Evolutionary conservation across 2,888 invertebrate species (phyloP).

Genomic region (Drosophila imparisetae): DNA sequence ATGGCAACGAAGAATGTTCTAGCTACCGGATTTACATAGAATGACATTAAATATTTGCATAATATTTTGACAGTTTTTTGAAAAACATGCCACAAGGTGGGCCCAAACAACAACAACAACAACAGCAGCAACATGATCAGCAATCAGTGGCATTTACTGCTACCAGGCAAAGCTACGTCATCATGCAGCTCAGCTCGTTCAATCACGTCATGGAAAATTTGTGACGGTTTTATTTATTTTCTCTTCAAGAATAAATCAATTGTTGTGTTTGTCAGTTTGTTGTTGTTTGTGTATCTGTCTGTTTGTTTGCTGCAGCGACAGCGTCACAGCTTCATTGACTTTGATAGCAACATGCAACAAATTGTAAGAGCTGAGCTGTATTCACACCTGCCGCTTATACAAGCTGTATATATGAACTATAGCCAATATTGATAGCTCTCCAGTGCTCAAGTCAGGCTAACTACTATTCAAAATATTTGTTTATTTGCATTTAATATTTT

Average conservation of each 20-base stretch:
- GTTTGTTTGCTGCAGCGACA: constrained; percentile 55
- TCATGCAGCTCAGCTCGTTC: constrained; percentile 19
- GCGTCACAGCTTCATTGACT: constrained; percentile 42
- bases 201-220: constrained; percentile 63
- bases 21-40: constrained; percentile 60
- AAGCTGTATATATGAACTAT: neutral
- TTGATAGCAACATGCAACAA: constrained; percentile 47
- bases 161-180: constrained; percentile 45
- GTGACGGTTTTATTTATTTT: constrained; percentile 14
- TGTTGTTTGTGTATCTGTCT: constrained; percentile 25
- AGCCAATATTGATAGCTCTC: neutral
- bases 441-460: neutral
- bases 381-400: constrained; percentile 17
- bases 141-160: constrained; percentile 18
- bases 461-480: neutral
- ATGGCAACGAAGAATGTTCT: constrained; percentile 14
- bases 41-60: constrained; percentile 72
- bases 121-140: constrained; percentile 17
- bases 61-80: constrained; percentile 77
- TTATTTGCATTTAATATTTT: neutral
- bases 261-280: constrained; percentile 29
- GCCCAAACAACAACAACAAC: constrained; percentile 43
- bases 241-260: constrained; percentile 63
- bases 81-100: constrained; percentile 74
- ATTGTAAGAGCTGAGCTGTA: neutral